Percentiles rank a stretch among this genome's conserved stretches.
Conservation (phyloP, 35 echinoderm and acorn worm species). For the Ophiothrix spiculata region DNA sequence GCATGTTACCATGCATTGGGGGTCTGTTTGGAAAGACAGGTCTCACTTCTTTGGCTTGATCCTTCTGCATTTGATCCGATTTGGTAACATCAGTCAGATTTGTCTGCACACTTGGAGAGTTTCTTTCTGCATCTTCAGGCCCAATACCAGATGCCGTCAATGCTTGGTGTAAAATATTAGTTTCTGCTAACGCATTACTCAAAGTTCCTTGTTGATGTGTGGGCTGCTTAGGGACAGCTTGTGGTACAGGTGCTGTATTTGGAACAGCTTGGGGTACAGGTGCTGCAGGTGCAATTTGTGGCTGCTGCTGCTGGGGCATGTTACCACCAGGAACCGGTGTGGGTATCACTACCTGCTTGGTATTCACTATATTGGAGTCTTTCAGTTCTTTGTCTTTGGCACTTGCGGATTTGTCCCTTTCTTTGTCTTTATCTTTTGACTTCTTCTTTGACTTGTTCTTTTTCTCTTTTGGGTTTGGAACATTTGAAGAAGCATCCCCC, state of each 20-base stretch:
- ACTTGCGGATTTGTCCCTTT: conserved; percentile 48
- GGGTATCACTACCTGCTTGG: conserved; percentile 29
- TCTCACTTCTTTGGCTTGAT: conserved; percentile 38
- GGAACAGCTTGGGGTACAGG: neutral
- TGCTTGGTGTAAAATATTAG: conserved; percentile 86
- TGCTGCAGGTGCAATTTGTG: conserved; percentile 1
- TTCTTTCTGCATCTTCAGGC: conserved; percentile 54
- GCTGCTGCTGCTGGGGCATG: neutral
- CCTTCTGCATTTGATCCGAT: conserved; percentile 23
- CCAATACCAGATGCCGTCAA: conserved; percentile 76
- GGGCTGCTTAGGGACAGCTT: neutral
- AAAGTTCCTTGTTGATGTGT: neutral
- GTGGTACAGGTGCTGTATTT: too few relatives aligned
- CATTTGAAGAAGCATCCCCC: conserved; percentile 42
- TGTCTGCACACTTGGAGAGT: conserved; percentile 25
- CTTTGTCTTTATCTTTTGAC: conserved; percentile 57
- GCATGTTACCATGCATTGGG: conserved; percentile 46
- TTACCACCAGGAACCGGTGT: conserved; percentile 37
- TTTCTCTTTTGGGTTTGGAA: conserved; percentile 74
- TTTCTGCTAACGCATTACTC: conserved; percentile 47
- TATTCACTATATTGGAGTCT: conserved; percentile 8
- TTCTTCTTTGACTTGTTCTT: conserved; percentile 71
- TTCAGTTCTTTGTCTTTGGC: conserved; percentile 35
- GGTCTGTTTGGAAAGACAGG: conserved; percentile 33
- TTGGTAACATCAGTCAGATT: neutral